Base-by-base conservation (phyloP, 2,888 invertebrate species). In the Chymomyza fuscimana region DNA sequence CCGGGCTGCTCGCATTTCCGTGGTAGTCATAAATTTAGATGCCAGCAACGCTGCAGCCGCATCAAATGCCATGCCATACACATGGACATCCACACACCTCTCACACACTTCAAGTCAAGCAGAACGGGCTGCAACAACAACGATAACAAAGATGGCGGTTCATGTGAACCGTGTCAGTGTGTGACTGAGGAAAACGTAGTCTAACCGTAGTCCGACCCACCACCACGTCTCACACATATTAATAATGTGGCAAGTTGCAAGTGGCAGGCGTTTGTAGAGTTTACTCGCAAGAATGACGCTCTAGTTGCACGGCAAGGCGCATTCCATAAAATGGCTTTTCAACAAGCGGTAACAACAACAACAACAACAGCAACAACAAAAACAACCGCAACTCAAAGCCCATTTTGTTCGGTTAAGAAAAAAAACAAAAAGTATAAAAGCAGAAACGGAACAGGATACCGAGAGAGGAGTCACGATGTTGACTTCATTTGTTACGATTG, bases 401-500 rank as follows among this genome's bases (percentile, higher is more conserved):
- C 58, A 58, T 15, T 58, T 46, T 12, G 12, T 12, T 12, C 12
- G 40, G 40, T 7, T 46, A 36, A 36, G 36, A 1, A 46, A 46
- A 46, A 46, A 12, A 46, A 46, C 9, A 36, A 36, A 36, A 36
- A 7, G 36, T 36, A 36, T 6, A 36, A 36, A 9, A 36, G 7
- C 7, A 29, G 29, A 15, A 15, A 25, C 25, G 58, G 58, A 25
- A 19, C 56, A 19, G 19, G 56, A 7, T 29, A 12, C 40, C 40
- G 12, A 12, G 40, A 12, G 40, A 46, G 40, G 22, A 25, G 19
- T 46, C 16, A 22, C 22, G 15, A 19, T 72, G 80, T 78, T 84
- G 86, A 84, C 82, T 85, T 86, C 86, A 84, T 86, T 85, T 84
- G 81, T 85, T 84, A 77, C 84, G 75, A 84, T 85, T 86, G 82